Conservation (phyloP, 2,888 invertebrate genomes). For the Caprella mutica region DNA sequence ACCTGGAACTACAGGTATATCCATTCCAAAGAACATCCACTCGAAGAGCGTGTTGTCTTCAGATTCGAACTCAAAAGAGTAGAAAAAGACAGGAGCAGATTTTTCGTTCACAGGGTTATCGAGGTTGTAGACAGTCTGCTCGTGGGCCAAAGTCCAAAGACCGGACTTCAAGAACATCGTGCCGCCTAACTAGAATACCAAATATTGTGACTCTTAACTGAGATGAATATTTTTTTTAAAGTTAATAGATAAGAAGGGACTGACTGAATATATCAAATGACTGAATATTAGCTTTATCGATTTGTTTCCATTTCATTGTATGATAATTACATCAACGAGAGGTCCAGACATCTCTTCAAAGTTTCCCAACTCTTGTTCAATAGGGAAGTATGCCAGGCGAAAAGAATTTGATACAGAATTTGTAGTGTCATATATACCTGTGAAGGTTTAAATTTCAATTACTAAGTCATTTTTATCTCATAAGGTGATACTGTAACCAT, state of each 20-base stretch:
- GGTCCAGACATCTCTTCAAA: constrained; percentile 24
- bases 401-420: constrained; percentile 14
- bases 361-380: constrained; percentile 18
- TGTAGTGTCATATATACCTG: constrained; percentile 21
- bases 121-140: background rate
- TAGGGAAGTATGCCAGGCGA: constrained; percentile 11
- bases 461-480: too few relatives aligned
- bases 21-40: constrained; percentile 28
- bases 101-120: background rate
- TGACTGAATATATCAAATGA: too few relatives aligned
- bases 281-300: too few relatives aligned
- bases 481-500: too few relatives aligned
- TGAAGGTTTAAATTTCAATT: too few relatives aligned
- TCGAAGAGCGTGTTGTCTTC: constrained; percentile 24
- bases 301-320: too few relatives aligned
- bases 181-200: constrained; percentile 17
- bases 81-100: constrained; percentile 19
- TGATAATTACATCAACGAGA: constrained; percentile 24
- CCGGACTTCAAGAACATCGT: constrained; percentile 31
- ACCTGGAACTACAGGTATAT: too few relatives aligned
- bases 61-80: constrained; percentile 28
- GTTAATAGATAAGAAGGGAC: too few relatives aligned
- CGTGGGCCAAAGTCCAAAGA: constrained; percentile 14
- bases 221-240: background rate
- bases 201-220: background rate